Evolutionary conservation across 2,888 invertebrate species (phyloP), one percentile per base, ranked within the genome.

Genomic region (Baronia brevicornis): DNA sequence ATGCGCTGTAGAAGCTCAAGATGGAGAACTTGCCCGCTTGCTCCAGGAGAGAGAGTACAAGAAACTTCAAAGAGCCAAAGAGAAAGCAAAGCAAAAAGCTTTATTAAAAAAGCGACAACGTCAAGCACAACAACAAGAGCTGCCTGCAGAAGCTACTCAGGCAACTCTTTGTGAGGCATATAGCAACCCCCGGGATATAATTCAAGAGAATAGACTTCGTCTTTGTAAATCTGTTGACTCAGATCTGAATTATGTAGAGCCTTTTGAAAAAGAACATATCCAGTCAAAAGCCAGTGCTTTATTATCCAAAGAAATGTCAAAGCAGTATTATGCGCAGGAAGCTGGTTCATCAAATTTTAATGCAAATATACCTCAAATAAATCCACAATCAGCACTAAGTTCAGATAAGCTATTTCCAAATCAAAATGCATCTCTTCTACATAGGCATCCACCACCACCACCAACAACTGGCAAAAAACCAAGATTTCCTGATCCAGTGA

Each of bases 1-100:
- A 38, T 80, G 69, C 54, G 84, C 84, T 1, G 84, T 84, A 3
- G 84, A 84, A 44, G 84, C 78, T n/a, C 84, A 84, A 30, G 84
- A 84, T 38, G 65, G 77, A 19, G 84, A 84, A 38, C 59, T 84
- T 1, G 84, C 84, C 0, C 51, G 82, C 19, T 46, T 84, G 25
- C 60, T 84, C 2, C 84, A 84, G 39, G 84, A 84, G 33, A 51
- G 84, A 33, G 84, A 84, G 43, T 84, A 84, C 39, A 84, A 84
- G 34, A 84, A 84, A 39, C 54, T 84, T 4, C 84, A 84, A 40
- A 52, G 74, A 36, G 84, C 84, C 9, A 84, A 84, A 43, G 84
- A 84, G 38, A 84, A 79, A 41, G 82, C 84, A 0, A 61, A 62
- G 37, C 84, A 84, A 39, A 82, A 80, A 42, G 82, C 82, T 4